phyloP scores from a whole-genome alignment of 1,140 invertebrate genomes.

The Homarus americanus region DNA sequence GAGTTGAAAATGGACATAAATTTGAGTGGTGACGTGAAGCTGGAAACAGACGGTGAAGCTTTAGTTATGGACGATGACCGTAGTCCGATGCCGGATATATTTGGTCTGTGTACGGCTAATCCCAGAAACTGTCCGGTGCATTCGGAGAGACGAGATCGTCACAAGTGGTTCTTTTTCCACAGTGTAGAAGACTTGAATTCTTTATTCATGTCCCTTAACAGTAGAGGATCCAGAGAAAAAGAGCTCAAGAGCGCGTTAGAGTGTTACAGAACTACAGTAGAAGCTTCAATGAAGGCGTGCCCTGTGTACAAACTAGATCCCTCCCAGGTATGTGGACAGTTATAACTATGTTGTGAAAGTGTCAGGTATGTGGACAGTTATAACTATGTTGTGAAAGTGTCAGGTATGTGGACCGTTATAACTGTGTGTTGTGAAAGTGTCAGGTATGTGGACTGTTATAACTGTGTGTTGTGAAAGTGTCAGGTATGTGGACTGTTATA shows the following conservation, averaged over 20 bases:
- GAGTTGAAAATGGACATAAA: constrained; percentile 9
- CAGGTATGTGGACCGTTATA: too few species aligned
- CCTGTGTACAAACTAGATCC: constrained; percentile 54
- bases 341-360: too few species aligned
- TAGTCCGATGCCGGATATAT: constrained; percentile 64
- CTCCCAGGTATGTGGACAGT: constrained; percentile 41
- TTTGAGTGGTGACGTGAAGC: not conserved
- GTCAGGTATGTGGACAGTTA: too few species aligned
- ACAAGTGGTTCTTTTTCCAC: constrained; percentile 87
- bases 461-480: too few species aligned
- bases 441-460: too few species aligned
- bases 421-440: too few species aligned
- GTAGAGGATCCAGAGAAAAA: constrained; percentile 81
- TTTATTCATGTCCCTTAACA: constrained; percentile 86
- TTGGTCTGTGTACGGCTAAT: constrained; percentile 84
- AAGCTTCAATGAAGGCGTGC: constrained; percentile 47
- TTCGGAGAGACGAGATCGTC: constrained; percentile 78
- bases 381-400: too few species aligned
- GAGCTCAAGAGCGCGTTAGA: constrained; percentile 52
- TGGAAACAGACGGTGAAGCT: not conserved
- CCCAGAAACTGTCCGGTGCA: constrained; percentile 87
- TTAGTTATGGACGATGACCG: too few species aligned
- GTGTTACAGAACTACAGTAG: constrained; percentile 5
- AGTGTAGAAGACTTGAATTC: constrained; percentile 85
- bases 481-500: too few species aligned